Conservation (phyloP, 2,113 vertebrate genomes). For the Setophaga petechia region DNA sequence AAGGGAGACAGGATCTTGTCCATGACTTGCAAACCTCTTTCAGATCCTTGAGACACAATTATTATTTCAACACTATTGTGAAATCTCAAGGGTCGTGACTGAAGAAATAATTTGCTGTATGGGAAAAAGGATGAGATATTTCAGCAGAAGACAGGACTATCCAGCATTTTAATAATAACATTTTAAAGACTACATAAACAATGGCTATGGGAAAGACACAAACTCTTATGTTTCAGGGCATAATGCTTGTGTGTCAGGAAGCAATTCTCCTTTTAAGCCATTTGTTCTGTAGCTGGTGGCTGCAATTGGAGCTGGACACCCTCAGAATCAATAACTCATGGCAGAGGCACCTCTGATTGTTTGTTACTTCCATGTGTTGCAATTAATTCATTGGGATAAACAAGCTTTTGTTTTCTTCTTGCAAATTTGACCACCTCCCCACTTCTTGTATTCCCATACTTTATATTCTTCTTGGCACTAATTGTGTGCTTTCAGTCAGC, state of each 20-base stretch:
- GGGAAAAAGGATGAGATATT: background rate
- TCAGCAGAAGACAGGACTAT: background rate
- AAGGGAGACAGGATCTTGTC: background rate
- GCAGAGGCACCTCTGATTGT: conserved; percentile 33
- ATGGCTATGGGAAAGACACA: background rate
- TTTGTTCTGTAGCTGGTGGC: background rate
- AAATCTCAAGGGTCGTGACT: background rate
- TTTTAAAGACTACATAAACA: conserved; percentile 41
- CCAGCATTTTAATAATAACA: conserved; percentile 8
- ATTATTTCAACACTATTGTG: background rate
- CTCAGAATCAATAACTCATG: background rate
- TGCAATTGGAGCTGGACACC: background rate
- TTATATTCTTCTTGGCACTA: conserved; percentile 55
- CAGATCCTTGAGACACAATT: background rate
- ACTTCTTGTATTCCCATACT: conserved; percentile 44
- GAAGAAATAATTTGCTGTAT: background rate
- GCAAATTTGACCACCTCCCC: conserved; percentile 12
- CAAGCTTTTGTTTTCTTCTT: conserved; percentile 31
- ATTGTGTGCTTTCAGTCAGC: background rate
- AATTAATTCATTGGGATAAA: conserved; percentile 27
- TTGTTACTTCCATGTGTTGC: conserved; percentile 26
- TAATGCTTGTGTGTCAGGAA: background rate
- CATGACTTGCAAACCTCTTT: background rate
- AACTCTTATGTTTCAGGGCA: background rate
- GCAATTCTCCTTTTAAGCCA: background rate